Conservation (phyloP, 2,113 vertebrate genomes). For the Xenus cinereus region DNA sequence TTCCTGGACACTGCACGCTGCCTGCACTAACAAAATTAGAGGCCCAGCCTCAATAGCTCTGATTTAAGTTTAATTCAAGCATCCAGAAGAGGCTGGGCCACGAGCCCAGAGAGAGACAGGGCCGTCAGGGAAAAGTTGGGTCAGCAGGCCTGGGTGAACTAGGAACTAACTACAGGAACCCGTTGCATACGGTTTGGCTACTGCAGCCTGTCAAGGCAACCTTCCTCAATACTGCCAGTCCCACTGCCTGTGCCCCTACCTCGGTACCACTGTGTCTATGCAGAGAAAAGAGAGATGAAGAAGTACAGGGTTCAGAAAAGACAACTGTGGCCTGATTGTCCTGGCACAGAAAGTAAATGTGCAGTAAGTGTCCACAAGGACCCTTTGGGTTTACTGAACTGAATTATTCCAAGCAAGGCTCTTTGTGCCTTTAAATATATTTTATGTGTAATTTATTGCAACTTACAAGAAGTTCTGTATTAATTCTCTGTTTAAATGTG, state of each 20-base stretch:
- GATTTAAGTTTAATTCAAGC: background rate
- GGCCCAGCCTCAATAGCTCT: background rate
- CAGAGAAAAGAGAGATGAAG: background rate
- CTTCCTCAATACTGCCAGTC: background rate
- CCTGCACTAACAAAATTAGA: background rate
- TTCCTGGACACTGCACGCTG: background rate
- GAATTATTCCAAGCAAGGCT: background rate
- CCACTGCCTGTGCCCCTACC: background rate
- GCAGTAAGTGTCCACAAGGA: background rate
- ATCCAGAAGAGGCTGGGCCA: background rate
- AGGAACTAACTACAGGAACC: background rate
- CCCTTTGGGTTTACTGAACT: background rate
- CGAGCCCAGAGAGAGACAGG: background rate
- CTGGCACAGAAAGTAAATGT: background rate
- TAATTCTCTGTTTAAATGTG: background rate
- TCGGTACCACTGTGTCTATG: background rate
- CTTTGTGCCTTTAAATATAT: background rate
- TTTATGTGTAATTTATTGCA: background rate
- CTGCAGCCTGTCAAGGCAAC: background rate
- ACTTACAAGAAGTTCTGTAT: background rate
- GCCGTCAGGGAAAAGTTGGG: fast-evolving
- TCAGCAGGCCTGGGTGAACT: background rate
- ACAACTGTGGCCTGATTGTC: fast-evolving
- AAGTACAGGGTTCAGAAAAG: background rate
- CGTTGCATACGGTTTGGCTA: background rate